A percentile compares a stretch with the other conserved stretches of the same genome.
Conservation (phyloP, 1,140 invertebrate species). For the Chymomyza costata region DNA sequence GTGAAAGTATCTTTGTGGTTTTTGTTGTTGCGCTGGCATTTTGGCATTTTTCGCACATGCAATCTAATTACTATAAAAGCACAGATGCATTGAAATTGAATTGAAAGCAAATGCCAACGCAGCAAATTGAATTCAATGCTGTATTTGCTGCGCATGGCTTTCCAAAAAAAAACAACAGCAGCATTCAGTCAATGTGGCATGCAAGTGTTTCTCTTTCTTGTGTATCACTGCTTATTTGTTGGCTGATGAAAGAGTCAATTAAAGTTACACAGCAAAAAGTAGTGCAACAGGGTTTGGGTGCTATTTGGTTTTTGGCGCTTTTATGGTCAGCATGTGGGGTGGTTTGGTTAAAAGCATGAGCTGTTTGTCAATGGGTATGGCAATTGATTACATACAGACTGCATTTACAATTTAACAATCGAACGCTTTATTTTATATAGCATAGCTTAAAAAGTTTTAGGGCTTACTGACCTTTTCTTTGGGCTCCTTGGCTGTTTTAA, state of each 20-base stretch:
- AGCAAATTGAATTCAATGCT: too few relatives aligned
- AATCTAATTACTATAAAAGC: constrained; percentile 5
- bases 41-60: constrained; percentile 4
- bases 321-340: too few relatives aligned
- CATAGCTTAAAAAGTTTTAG: neutral
- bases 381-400: neutral
- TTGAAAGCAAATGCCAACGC: constrained; percentile 2
- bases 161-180: too few relatives aligned
- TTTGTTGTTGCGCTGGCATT: too few relatives aligned
- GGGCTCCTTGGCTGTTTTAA: constrained; percentile 87
- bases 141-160: too few relatives aligned
- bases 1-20: constrained; percentile 1
- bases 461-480: constrained; percentile 79
- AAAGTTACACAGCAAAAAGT: constrained; percentile 6
- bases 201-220: too few relatives aligned
- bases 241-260: constrained; percentile 10
- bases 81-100: too few relatives aligned
- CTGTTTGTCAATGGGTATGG: too few relatives aligned
- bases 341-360: too few relatives aligned
- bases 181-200: too few relatives aligned
- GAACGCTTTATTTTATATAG: constrained; percentile 3
- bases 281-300: constrained; percentile 8
- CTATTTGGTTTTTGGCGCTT: too few relatives aligned
- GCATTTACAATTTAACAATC: constrained; percentile 4
- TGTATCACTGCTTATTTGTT: too few relatives aligned